Conservation (phyloP, 2,888 invertebrate genomes). For the Orchestes rusci region DNA sequence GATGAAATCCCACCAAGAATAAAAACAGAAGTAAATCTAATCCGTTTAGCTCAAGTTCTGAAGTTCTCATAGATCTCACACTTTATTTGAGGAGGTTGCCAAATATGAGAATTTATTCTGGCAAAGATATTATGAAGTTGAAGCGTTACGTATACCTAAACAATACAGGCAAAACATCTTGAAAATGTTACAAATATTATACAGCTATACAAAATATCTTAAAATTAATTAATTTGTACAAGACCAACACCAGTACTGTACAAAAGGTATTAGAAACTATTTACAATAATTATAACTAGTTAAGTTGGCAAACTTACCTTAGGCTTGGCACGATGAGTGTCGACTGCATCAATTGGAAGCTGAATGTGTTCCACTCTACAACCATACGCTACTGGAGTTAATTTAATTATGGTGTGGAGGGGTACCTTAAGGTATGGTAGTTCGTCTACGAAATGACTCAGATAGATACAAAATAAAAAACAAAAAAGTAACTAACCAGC, state of each 20-base stretch:
- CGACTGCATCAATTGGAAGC: conserved; percentile 87
- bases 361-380: conserved; percentile 93
- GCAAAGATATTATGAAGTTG: too few relatives aligned
- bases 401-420: conserved; percentile 90
- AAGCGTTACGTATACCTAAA: too few relatives aligned
- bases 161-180: too few relatives aligned
- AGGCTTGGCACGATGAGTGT: conserved; percentile 93
- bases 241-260: neutral
- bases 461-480: neutral
- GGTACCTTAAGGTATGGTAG: conserved; percentile 87
- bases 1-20: too few relatives aligned
- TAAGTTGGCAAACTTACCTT: conserved; percentile 50
- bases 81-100: too few relatives aligned
- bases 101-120: too few relatives aligned
- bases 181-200: too few relatives aligned
- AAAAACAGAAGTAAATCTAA: too few relatives aligned
- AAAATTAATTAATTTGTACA: neutral
- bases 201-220: too few relatives aligned
- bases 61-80: too few relatives aligned
- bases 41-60: too few relatives aligned
- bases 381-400: conserved; percentile 97
- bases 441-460: conserved; percentile 54
- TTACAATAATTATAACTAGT: neutral
- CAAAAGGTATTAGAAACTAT: neutral
- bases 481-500: conserved; percentile 54